Evolutionary conservation across 2,113 vertebrate genomes (phyloP).

Genomic region (Chlorodrepanis virens): DNA sequence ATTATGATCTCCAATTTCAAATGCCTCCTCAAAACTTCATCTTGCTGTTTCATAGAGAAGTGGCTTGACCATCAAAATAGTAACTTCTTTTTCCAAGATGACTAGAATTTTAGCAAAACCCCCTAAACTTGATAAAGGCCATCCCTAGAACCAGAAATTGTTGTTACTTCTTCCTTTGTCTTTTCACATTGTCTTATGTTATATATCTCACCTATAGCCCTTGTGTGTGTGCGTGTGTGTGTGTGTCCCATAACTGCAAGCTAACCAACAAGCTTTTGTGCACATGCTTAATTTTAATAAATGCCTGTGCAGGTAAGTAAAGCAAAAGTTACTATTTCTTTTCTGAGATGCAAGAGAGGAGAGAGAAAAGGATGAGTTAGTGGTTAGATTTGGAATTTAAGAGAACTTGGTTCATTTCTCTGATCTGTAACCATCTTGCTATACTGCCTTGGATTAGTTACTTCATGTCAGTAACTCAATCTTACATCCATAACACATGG

Average conservation of each 20-base stretch:
- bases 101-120: not conserved
- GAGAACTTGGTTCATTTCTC: not conserved
- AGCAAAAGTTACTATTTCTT: not conserved
- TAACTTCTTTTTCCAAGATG: not conserved
- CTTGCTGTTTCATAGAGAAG: not conserved
- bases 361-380: not conserved
- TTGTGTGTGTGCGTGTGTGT: not conserved
- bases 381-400: not conserved
- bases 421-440: not conserved
- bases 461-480: not conserved
- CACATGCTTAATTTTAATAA: not conserved
- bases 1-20: constrained; percentile 19
- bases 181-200: not conserved
- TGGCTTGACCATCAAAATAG: not conserved
- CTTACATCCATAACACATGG: not conserved
- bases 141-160: not conserved
- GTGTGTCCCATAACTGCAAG: not conserved
- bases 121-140: not conserved
- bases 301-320: not conserved
- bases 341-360: not conserved
- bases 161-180: not conserved
- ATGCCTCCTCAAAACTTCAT: not conserved
- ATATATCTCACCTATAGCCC: not conserved
- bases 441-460: not conserved
- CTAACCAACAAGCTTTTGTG: not conserved